Conservation (phyloP, 2,888 invertebrate species). For the Tribolium freemani region DNA sequence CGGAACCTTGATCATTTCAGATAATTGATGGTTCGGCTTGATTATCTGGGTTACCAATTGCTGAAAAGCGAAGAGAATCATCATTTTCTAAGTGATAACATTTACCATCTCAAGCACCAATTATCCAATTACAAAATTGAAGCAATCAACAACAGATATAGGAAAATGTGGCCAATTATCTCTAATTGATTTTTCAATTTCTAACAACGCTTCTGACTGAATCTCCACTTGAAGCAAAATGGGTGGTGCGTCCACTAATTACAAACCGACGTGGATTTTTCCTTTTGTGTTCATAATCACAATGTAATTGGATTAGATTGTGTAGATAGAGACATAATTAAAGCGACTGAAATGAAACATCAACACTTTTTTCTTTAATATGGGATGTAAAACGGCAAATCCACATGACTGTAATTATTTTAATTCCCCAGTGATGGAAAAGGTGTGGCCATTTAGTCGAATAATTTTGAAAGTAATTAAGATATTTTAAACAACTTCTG, state of each 20-base stretch:
- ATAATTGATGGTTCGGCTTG: neutral
- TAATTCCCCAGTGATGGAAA: neutral
- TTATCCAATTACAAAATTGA: slow-evolving; percentile 27
- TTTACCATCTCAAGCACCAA: neutral
- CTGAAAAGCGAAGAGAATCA: neutral
- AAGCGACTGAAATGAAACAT: neutral
- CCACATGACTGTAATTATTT: neutral
- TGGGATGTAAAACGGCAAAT: neutral
- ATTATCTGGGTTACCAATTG: neutral
- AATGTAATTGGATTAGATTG: neutral
- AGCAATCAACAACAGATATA: slow-evolving; percentile 16
- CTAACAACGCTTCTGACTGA: neutral
- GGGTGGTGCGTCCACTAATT: neutral
- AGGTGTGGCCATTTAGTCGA: neutral
- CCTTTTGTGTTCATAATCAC: neutral
- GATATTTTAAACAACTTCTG: neutral
- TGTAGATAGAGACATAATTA: neutral
- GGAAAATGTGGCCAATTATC: slow-evolving; percentile 7
- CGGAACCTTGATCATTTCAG: neutral
- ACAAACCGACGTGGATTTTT: neutral
- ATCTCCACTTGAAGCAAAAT: neutral
- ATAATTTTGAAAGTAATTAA: neutral
- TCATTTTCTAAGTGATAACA: neutral
- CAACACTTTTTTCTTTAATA: neutral
- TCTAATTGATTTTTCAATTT: slow-evolving; percentile 11